Conservation (phyloP, 2,888 invertebrate genomes). For the Tachina lurida region DNA sequence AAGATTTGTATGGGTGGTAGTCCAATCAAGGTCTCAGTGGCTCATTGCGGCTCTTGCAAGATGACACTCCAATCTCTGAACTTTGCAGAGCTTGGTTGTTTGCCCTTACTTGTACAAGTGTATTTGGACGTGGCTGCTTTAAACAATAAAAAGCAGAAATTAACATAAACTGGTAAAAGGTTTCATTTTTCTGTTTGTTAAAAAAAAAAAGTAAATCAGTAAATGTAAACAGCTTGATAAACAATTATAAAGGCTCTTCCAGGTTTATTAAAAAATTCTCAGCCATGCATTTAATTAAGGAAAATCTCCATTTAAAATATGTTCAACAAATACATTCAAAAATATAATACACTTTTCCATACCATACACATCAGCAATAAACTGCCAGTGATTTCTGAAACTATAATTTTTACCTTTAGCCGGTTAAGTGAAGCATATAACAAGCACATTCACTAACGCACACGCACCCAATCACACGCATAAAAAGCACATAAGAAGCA, state of each 20-base stretch:
- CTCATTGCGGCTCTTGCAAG: no score
- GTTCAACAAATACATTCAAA: background rate
- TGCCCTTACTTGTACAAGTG: no score
- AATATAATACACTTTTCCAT: background rate
- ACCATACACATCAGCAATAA: constrained; percentile 7
- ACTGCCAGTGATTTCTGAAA: constrained; percentile 39
- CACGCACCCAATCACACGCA: background rate
- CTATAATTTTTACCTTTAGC: constrained; percentile 29
- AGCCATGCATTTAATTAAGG: constrained; percentile 44
- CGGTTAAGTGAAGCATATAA: constrained; percentile 54
- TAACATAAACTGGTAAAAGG: no score
- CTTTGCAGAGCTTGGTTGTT: no score
- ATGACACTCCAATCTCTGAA: no score
- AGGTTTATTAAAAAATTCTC: constrained; percentile 3
- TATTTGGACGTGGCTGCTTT: no score
- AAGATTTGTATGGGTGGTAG: no score
- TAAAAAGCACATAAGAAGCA: background rate
- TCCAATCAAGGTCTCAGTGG: no score
- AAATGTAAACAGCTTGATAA: background rate
- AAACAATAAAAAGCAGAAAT: no score
- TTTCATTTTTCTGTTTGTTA: no score
- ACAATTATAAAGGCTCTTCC: background rate
- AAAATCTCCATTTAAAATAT: constrained; percentile 21
- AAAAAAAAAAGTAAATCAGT: background rate
- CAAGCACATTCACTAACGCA: constrained; percentile 8